phyloP scores from a whole-genome alignment of 2,113 vertebrate species.

The Pica pica region DNA sequence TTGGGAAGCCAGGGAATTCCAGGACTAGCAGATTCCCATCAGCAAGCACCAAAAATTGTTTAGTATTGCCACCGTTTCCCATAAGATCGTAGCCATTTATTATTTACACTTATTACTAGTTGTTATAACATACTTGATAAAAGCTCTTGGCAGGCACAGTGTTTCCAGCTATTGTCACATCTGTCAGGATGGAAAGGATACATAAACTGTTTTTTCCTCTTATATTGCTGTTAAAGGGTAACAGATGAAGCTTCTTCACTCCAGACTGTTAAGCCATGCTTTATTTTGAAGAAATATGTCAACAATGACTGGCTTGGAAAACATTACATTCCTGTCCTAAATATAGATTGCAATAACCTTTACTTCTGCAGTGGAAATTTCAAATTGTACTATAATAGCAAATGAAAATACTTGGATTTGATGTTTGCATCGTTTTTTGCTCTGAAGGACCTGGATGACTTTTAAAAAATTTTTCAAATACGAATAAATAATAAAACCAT shows the following conservation, averaged over 20 bases:
- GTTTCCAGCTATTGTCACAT: slow-evolving; percentile 82
- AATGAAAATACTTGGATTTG: not conserved
- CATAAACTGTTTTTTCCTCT: slow-evolving; percentile 70
- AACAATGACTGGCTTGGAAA: slow-evolving; percentile 19
- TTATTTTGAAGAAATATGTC: slow-evolving; percentile 56
- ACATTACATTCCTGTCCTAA: not conserved
- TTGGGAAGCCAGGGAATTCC: slow-evolving; percentile 88
- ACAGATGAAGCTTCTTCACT: slow-evolving; percentile 56
- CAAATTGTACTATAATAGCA: not conserved
- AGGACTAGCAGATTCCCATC: slow-evolving; percentile 81
- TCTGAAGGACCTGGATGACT: not conserved
- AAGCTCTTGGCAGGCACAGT: slow-evolving; percentile 84
- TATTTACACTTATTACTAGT: slow-evolving; percentile 91
- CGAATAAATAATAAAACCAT: not conserved
- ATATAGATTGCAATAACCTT: slow-evolving; percentile 29
- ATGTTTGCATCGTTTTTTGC: not conserved
- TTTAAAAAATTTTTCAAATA: not conserved
- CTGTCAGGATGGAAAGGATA: slow-evolving; percentile 76
- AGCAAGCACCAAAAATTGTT: slow-evolving; percentile 87
- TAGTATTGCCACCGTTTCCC: slow-evolving; percentile 74
- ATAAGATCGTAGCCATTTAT: slow-evolving; percentile 85
- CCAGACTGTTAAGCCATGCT: slow-evolving; percentile 29
- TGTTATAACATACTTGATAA: slow-evolving; percentile 89
- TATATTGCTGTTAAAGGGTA: slow-evolving; percentile 51
- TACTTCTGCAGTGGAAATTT: not conserved